These are phyloP conservation scores for Solenopsis fugax DNA, from an alignment of 1,140 invertebrate species.

Conservation along the genomic window DNA sequence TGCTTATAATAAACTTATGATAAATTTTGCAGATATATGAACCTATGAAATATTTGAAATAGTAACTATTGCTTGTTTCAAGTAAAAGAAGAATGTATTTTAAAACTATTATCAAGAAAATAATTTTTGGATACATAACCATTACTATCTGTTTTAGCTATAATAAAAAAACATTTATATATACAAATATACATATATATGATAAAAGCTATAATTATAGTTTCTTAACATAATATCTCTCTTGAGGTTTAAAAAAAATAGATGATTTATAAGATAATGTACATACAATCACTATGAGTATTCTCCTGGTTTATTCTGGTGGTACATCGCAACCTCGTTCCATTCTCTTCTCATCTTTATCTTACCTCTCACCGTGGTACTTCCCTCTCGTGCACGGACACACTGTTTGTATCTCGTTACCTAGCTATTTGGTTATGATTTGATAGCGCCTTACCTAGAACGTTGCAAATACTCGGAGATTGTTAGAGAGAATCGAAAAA, in stretches of 20 bases:
- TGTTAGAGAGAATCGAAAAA: slow-evolving; percentile 31
- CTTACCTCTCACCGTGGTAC: slow-evolving; percentile 58
- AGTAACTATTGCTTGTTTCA: no score
- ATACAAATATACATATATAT: background rate
- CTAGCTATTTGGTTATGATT: slow-evolving; percentile 79
- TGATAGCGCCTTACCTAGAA: slow-evolving; percentile 68
- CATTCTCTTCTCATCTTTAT: slow-evolving; percentile 50
- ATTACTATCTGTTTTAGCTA: no score
- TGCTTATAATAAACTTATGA: no score
- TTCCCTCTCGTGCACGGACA: slow-evolving; percentile 39
- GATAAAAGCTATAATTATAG: background rate
- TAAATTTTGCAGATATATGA: no score
- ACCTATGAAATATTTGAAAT: no score
- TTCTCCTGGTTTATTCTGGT: background rate
- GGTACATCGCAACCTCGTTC: background rate
- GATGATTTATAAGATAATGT: slow-evolving; percentile 20
- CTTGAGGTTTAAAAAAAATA: background rate
- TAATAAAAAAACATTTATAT: no score
- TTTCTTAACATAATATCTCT: background rate
- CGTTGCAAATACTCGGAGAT: slow-evolving; percentile 63
- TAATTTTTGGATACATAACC: no score
- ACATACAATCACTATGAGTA: background rate
- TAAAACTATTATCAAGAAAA: no score
- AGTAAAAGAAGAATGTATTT: no score
- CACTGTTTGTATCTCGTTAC: slow-evolving; percentile 79